Evolutionary conservation across 2,888 invertebrate species (phyloP).

Genomic region (Agrochola lota): DNA sequence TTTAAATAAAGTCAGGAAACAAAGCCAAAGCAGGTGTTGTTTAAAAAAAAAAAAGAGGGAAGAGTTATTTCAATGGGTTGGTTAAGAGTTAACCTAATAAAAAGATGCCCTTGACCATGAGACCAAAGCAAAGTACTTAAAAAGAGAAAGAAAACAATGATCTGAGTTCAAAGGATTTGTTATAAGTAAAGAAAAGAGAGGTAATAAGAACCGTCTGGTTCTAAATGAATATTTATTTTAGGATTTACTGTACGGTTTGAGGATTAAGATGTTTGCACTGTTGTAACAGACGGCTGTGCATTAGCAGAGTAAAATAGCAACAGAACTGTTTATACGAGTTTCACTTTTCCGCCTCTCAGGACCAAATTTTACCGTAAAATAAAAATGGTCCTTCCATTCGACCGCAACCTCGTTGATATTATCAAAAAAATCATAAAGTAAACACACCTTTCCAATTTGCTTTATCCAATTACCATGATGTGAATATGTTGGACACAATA

Average conservation of each 20-base stretch:
- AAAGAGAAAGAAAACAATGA: conserved; percentile 29
- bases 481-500: conserved; percentile 61
- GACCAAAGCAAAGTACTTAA: neutral
- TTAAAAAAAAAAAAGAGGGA: neutral
- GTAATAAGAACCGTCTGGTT: conserved; percentile 15
- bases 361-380: conserved; percentile 2
- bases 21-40: neutral
- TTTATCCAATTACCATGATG: conserved; percentile 63
- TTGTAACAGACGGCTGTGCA: neutral
- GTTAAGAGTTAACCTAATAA: neutral
- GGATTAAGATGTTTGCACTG: neutral
- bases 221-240: conserved; percentile 33
- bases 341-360: neutral
- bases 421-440: conserved; percentile 47
- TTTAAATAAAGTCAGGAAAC: neutral
- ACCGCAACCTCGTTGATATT: conserved; percentile 29
- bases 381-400: conserved; percentile 22
- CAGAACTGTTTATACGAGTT: neutral
- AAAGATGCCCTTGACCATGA: conserved; percentile 13
- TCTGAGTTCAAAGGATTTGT: conserved; percentile 31
- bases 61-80: neutral
- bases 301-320: neutral
- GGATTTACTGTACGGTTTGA: neutral
- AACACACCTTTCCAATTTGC: conserved; percentile 63
- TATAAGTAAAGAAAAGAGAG: conserved; percentile 20